Conservation (phyloP, 2,888 invertebrate species). For the Volucella bombylans region DNA sequence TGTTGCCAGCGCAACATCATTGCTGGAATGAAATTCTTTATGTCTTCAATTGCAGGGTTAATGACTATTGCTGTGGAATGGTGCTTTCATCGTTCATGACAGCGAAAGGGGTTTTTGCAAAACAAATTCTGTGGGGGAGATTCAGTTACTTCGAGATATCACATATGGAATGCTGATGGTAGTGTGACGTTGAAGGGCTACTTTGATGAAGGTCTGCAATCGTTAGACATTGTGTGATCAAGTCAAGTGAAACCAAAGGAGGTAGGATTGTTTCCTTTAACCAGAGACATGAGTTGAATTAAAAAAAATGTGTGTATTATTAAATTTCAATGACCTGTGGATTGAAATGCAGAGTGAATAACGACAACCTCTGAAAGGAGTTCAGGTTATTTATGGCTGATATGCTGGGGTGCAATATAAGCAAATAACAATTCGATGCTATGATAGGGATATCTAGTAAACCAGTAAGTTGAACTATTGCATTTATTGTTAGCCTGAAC, state of each 20-base stretch:
- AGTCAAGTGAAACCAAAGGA: slow-evolving; percentile 56
- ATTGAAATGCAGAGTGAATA: slow-evolving; percentile 12
- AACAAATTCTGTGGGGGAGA: background rate
- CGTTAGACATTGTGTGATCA: slow-evolving; percentile 49
- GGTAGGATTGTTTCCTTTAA: background rate
- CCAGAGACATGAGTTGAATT: background rate
- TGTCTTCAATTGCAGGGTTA: slow-evolving; percentile 54
- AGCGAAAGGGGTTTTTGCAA: slow-evolving; percentile 16
- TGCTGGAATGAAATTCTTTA: slow-evolving; percentile 43
- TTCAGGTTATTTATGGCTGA: too few relatives aligned
- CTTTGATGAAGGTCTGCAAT: slow-evolving; percentile 25
- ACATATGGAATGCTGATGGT: background rate
- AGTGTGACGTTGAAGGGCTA: background rate
- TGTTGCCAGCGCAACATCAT: slow-evolving; percentile 1
- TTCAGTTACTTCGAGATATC: background rate
- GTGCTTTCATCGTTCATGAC: too few relatives aligned
- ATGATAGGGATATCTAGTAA: too few relatives aligned
- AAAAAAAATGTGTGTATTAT: slow-evolving; percentile 25
- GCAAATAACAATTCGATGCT: too few relatives aligned
- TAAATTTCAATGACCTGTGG: slow-evolving; percentile 45
- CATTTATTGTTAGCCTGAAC: too few relatives aligned
- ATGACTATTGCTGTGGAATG: slow-evolving; percentile 20
- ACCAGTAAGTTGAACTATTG: too few relatives aligned
- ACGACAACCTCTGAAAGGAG: too few relatives aligned
- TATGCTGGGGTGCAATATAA: too few relatives aligned